A percentile compares a stretch with the other conserved stretches of the same genome.
Evolutionary conservation across 1,140 invertebrate genomes (phyloP).

Genomic region (Drosophila ohnishii): DNA sequence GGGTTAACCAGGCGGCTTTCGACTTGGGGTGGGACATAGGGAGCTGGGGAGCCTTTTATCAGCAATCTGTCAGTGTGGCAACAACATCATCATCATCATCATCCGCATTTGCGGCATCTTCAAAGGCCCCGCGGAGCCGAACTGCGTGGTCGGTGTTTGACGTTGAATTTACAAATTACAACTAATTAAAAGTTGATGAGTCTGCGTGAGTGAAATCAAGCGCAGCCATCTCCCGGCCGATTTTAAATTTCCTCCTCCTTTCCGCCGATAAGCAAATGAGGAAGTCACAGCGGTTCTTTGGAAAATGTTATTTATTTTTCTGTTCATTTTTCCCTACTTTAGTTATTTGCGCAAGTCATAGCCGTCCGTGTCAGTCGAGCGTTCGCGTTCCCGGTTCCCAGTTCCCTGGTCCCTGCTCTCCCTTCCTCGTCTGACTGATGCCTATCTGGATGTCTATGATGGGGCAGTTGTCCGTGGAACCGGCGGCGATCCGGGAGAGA

Average conservation of each 20-base stretch:
- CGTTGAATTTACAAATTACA: conserved; percentile 81
- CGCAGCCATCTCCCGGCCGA: conserved; percentile 36
- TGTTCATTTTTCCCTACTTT: conserved; percentile 40
- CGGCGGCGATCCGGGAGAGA: background rate
- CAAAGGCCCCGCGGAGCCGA: conserved; percentile 48
- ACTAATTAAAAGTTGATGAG: conserved; percentile 82
- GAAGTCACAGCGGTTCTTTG: conserved; percentile 68
- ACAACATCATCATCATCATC: conserved; percentile 50
- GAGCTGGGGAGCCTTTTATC: conserved; percentile 51
- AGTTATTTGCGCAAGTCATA: conserved; percentile 61
- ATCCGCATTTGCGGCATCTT: conserved; percentile 54
- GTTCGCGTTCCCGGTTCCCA: conserved; percentile 1
- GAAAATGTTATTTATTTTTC: conserved; percentile 61
- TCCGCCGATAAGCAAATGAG: conserved; percentile 71
- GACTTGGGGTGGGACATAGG: background rate
- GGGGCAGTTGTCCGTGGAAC: conserved; percentile 22
- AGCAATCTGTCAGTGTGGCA: conserved; percentile 74
- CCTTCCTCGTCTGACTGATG: conserved; percentile 37
- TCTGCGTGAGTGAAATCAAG: conserved; percentile 79
- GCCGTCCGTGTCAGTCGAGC: conserved; percentile 42
- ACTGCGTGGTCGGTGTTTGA: conserved; percentile 64
- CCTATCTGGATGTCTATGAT: conserved; percentile 51
- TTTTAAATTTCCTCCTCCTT: conserved; percentile 20
- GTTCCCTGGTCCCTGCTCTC: background rate
- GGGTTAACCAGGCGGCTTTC: conserved; percentile 30